Base-by-base conservation (phyloP, 2,113 vertebrate genomes). In the Poeciliopsis turrubarensis region DNA sequence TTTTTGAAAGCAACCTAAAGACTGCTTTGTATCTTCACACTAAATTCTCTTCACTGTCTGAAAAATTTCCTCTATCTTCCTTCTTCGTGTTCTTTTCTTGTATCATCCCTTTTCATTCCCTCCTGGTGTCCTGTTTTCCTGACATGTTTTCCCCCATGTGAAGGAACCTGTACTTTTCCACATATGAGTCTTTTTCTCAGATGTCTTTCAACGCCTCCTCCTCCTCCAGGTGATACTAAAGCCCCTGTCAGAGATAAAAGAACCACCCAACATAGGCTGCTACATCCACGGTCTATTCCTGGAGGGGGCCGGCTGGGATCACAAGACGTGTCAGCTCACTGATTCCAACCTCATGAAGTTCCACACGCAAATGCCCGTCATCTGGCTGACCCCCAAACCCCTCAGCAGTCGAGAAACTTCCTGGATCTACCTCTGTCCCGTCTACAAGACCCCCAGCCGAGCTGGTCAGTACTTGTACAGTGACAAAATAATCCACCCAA, bases 371-470 rank as follows among this genome's bases (percentile, higher is more conserved):
- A 97, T 97, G 97, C 92, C 95, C 0, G 84, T 96, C 72, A 94
- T 98, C 89, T 96, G 96, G 96, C 93, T 97, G 65, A 68, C 95
- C 31, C 97, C 97, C 0, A 84, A 89, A 2, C 51, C 95, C 47
- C 89, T 95, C 80, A 93, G 94, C 86, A 95, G 90, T 77, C 54
- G 88, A 2, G 91, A 91, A 0, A 32, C 83, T 26, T 90, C 90
- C 0, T 89, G 94, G 84, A 85, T 93, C 87, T 98, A 98, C 73
- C 4, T 97, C 44, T 97, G 97, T 79, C 96, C 96, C n/a, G 95
- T 98, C 92, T 99, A 97, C 26, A 98, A 97, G 92, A 98, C 97
- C 0, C 95, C 97, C 60, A 96, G 95, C 32, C 94, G 96, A 0
- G 96, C 97, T 75, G 97, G 96, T 98, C 89, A 37, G 93, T 75